These are phyloP conservation scores for Lanistes nyassanus DNA, from an alignment of 1,140 invertebrate genomes.

Conservation along the genomic window DNA sequence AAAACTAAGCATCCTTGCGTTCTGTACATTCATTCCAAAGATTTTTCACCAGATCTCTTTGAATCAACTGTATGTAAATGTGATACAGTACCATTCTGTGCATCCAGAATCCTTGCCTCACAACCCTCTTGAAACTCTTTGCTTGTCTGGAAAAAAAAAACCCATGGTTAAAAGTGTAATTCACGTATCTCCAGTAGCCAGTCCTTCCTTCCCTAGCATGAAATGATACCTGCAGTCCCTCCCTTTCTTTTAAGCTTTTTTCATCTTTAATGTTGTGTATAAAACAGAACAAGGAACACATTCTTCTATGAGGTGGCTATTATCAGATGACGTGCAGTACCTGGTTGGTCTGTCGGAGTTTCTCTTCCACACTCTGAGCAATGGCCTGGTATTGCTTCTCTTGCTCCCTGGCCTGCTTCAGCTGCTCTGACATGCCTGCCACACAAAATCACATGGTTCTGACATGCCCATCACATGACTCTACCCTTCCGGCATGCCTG, in stretches of 20 bases:
- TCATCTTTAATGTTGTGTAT: too few species aligned
- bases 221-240: background rate
- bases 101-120: slow-evolving; percentile 32
- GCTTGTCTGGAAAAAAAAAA: slow-evolving; percentile 28
- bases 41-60: too few species aligned
- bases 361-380: slow-evolving; percentile 81
- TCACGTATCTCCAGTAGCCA: background rate
- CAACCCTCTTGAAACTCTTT: slow-evolving; percentile 35
- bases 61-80: too few species aligned
- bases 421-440: slow-evolving; percentile 75
- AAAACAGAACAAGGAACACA: background rate
- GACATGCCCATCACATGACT: too few species aligned
- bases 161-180: background rate
- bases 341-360: slow-evolving; percentile 75
- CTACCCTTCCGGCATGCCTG: too few species aligned
- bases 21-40: too few species aligned
- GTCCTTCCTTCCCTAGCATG: background rate
- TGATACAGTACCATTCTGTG: slow-evolving; percentile 13
- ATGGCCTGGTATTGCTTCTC: slow-evolving; percentile 85
- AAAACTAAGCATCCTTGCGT: too few species aligned
- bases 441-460: too few species aligned
- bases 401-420: slow-evolving; percentile 77
- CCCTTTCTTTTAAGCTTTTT: too few species aligned
- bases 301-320: background rate
- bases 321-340: slow-evolving; percentile 39